phyloP scores from a whole-genome alignment of 2,797 vertebrate species.

The Argya squamiceps region DNA sequence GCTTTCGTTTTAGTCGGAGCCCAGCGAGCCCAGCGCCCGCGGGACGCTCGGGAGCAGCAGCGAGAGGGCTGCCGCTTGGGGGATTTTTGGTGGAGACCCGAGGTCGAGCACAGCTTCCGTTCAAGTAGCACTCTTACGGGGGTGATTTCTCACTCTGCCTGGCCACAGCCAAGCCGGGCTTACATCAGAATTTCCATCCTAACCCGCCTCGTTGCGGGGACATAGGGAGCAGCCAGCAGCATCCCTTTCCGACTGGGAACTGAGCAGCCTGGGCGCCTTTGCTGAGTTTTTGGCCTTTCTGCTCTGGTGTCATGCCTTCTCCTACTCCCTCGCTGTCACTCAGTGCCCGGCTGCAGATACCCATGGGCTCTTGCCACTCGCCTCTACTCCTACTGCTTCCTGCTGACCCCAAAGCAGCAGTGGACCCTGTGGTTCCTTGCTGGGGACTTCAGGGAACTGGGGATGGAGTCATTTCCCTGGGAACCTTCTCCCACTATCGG shows the following conservation, averaged over 20 bases:
- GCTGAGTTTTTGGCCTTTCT: background rate
- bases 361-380: rapidly evolving
- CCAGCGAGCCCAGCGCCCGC: background rate
- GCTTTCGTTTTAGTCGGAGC: conserved; percentile 10
- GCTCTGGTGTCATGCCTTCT: background rate
- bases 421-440: rapidly evolving
- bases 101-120: background rate
- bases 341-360: rapidly evolving
- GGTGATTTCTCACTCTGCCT: background rate
- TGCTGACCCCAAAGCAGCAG: background rate
- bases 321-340: background rate
- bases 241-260: background rate
- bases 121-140: background rate
- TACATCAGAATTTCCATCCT: conserved; percentile 1
- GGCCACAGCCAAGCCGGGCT: background rate
- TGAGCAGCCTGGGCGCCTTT: background rate
- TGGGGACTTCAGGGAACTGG: rapidly evolving
- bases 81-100: background rate
- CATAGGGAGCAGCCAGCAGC: background rate
- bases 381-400: background rate
- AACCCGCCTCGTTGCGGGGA: background rate
- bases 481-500: background rate
- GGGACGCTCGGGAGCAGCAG: background rate
- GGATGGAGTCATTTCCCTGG: background rate
- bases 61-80: background rate